A percentile compares a stretch with the other conserved stretches of the same genome.
These are phyloP conservation scores for Syrista parreyssii DNA, from an alignment of 2,888 invertebrate species.

Conservation along the genomic window DNA sequence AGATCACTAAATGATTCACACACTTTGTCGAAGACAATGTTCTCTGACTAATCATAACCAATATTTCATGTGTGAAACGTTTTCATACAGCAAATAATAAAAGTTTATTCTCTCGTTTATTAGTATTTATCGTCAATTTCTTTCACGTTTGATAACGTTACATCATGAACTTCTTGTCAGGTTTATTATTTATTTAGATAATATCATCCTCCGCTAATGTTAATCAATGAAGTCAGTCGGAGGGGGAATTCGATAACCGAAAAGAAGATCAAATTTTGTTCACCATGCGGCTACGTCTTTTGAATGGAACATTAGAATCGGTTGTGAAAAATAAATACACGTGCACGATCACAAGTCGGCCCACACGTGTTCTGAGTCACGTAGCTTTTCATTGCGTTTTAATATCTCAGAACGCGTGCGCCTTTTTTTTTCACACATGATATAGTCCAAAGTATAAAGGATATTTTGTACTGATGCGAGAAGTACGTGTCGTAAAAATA, in stretches of 20 bases:
- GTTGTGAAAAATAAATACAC: not conserved
- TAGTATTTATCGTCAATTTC: not conserved
- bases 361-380: not conserved
- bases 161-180: not conserved
- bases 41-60: too few relatives aligned
- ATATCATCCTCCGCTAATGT: not conserved
- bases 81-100: too few relatives aligned
- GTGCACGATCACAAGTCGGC: not conserved
- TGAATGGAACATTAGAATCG: not conserved
- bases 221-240: not conserved
- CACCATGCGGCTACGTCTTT: not conserved
- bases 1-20: not conserved
- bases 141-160: not conserved
- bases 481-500: not conserved
- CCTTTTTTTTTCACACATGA: not conserved
- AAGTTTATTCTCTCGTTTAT: too few relatives aligned
- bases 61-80: too few relatives aligned
- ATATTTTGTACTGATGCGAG: not conserved
- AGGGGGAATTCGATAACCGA: not conserved
- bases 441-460: not conserved
- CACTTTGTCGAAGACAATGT: too few relatives aligned
- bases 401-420: not conserved
- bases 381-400: not conserved
- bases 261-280: not conserved
- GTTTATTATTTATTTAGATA: not conserved